Evolutionary conservation across 2,797 vertebrate genomes (phyloP).

Genomic region (Pampus argenteus): DNA sequence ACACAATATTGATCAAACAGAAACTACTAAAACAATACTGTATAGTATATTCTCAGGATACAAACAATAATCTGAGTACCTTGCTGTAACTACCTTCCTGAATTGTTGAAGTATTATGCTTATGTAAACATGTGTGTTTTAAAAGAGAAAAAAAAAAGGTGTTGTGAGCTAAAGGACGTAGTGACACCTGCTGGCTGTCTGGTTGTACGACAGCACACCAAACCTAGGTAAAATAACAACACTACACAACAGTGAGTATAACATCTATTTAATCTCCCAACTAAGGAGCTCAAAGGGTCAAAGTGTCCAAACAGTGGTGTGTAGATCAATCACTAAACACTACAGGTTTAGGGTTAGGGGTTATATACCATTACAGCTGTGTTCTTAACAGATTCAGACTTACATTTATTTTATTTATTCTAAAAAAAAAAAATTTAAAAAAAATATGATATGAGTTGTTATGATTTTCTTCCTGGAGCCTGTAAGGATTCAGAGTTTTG

Average conservation of each 20-base stretch:
- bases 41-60: too few species aligned
- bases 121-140: too few species aligned
- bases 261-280: neutral
- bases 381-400: neutral
- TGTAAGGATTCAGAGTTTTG: too few species aligned
- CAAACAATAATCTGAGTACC: too few species aligned
- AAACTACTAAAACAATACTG: too few species aligned
- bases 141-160: too few species aligned
- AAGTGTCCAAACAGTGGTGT: neutral
- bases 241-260: neutral
- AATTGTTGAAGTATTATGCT: too few species aligned
- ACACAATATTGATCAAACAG: too few species aligned
- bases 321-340: neutral
- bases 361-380: neutral
- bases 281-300: neutral
- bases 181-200: slow-evolving; percentile 18
- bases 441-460: too few species aligned
- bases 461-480: neutral
- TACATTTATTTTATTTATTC: too few species aligned
- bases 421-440: too few species aligned
- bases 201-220: neutral
- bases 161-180: neutral
- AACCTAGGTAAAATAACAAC: neutral
- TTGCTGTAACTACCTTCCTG: too few species aligned
- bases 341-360: neutral